These are phyloP conservation scores for Andinoacara biseriatus DNA, from an alignment of 2,113 vertebrate species.

Conservation along the genomic window DNA sequence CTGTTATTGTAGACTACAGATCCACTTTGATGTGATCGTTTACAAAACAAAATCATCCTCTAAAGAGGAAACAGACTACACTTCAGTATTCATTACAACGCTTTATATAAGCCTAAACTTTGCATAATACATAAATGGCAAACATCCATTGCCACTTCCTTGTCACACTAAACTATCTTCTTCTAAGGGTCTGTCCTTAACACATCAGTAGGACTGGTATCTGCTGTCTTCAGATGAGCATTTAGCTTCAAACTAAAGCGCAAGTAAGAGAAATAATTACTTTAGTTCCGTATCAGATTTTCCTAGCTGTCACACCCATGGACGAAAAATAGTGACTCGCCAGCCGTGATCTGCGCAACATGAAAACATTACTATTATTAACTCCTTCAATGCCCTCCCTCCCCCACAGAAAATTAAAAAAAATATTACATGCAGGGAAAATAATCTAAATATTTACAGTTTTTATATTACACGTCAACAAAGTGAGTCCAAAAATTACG, in stretches of 20 bases:
- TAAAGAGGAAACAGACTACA: neutral
- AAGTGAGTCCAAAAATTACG: neutral
- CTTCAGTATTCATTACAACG: neutral
- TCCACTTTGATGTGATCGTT: too few relatives aligned
- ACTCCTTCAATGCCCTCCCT: neutral
- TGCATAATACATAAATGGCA: neutral
- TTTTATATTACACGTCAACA: neutral
- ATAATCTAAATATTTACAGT: neutral
- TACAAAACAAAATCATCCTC: too few relatives aligned
- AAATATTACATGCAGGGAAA: neutral
- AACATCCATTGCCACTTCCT: neutral
- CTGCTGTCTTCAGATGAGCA: neutral
- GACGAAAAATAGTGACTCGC: neutral
- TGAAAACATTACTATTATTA: neutral
- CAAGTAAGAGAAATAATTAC: neutral
- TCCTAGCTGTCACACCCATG: neutral
- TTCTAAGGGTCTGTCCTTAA: too few relatives aligned
- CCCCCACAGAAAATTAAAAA: neutral
- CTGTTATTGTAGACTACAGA: too few relatives aligned
- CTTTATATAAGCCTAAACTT: neutral
- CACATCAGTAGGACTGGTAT: too few relatives aligned
- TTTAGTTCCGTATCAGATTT: neutral
- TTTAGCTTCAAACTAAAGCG: neutral
- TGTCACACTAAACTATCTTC: fast-evolving
- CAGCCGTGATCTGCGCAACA: neutral